A percentile compares a stretch with the other conserved stretches of the same genome.
phyloP scores from a whole-genome alignment of 2,888 invertebrate genomes.

The Galerucella calmariensis region DNA sequence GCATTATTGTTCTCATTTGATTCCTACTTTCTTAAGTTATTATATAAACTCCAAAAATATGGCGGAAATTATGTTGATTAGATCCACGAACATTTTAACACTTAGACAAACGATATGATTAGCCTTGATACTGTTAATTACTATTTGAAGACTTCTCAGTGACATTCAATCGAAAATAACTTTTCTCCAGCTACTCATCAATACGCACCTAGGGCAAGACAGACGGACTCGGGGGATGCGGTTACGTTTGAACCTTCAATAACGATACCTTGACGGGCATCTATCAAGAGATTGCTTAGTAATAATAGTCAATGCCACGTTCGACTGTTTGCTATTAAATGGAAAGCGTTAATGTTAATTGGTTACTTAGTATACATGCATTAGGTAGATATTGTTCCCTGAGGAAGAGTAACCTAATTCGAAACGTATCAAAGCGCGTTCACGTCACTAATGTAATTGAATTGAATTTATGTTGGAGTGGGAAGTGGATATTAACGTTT shows the following conservation, averaged over 20 bases:
- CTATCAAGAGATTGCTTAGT: conserved; percentile 24
- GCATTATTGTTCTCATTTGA: too few relatives aligned
- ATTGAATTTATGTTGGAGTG: too few relatives aligned
- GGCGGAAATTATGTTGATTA: too few relatives aligned
- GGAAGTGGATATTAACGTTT: too few relatives aligned
- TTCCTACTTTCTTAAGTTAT: too few relatives aligned
- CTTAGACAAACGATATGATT: too few relatives aligned
- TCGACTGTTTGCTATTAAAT: conserved; percentile 22
- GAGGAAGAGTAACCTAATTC: conserved; percentile 33
- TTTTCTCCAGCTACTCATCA: neutral
- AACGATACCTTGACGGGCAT: conserved; percentile 23
- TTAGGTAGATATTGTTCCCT: conserved; percentile 30
- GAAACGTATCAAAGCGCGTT: conserved; percentile 29
- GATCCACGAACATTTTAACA: too few relatives aligned
- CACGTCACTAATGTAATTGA: conserved; percentile 2
- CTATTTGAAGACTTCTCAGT: neutral
- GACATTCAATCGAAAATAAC: neutral
- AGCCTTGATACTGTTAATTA: too few relatives aligned
- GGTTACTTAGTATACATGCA: conserved; percentile 35
- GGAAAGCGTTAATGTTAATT: conserved; percentile 25
- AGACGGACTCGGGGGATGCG: conserved; percentile 1
- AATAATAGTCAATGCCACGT: conserved; percentile 28
- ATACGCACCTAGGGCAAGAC: neutral
- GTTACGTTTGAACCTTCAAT: conserved; percentile 16
- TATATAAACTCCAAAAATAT: too few relatives aligned